Evolutionary conservation across 2,797 vertebrate genomes (phyloP).

Genomic region (Scyliorhinus canicula): DNA sequence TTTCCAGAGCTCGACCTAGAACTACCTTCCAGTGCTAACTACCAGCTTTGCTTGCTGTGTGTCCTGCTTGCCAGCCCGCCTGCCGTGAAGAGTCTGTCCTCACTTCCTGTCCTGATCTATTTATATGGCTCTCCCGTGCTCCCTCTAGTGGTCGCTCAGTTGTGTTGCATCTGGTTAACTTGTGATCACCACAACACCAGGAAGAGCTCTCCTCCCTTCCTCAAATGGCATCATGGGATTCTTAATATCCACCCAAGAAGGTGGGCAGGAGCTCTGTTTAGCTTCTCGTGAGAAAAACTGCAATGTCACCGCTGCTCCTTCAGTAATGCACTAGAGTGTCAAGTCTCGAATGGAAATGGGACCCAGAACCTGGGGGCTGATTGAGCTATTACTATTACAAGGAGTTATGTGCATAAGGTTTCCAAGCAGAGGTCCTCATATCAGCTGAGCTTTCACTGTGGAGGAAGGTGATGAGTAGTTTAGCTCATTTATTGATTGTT

Average conservation of each 20-base stretch:
- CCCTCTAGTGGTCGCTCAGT: no score
- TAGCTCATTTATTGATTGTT: conserved; percentile 6
- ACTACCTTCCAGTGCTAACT: no score
- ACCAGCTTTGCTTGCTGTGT: no score
- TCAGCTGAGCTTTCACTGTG: background rate
- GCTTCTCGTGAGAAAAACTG: background rate
- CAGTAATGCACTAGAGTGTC: background rate
- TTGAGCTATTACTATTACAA: background rate
- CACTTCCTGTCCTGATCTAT: no score
- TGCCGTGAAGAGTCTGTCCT: no score
- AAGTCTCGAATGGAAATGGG: background rate
- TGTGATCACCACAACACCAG: no score
- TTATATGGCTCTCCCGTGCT: no score
- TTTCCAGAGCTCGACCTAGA: no score
- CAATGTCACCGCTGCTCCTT: background rate
- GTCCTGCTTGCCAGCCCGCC: no score
- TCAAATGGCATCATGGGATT: no score
- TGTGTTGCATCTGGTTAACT: no score
- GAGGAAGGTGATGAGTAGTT: background rate
- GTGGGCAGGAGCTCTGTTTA: background rate
- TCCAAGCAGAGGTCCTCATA: background rate
- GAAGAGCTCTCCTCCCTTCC: background rate
- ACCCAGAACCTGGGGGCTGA: background rate
- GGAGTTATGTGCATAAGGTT: background rate
- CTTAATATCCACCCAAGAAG: background rate